Base-by-base conservation (phyloP, 2,888 invertebrate genomes). In the Therioaphis trifolii region DNA sequence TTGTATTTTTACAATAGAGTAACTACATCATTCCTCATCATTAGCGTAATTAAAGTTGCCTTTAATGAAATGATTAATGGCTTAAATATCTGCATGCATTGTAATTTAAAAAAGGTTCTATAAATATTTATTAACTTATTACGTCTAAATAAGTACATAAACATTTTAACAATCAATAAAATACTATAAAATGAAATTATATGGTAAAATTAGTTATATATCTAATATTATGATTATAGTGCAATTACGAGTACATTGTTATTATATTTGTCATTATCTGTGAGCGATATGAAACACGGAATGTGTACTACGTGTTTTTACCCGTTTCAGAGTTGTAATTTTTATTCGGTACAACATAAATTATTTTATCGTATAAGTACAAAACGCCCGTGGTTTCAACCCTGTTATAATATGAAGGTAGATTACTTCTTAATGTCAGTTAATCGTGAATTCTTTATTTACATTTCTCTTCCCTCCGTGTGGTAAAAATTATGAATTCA, bases 21-120 rank as follows among this genome's bases (percentile, higher is more conserved):
- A 61, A 46, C 63, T 21, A 7, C 63, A 46, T 76, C 18, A 63
- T 76, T 76, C n/a, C 63, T 76, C 76, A 63, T 76, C 27, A 63
- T 49, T 63, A 76, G n/a, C 1, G n/a, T 29, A 63, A 76, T 76
- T 43, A 61, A 46, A 61, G 46, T 46, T 46, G n/a, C 76, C 76
- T 61, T 46, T 61, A 58, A 46, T 27, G 7, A 46, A 63, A 76
- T 76, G 29, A 76, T 76, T 63, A 63, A 76, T 49, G 46, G 46
- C 46, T 14, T 63, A 63, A 35, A 43, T 43, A 43, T n/a, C 27
- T 7, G 43, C 24, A n/a, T 61, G 46, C 29, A 15, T 29, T 21
- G 76, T 43, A 76, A 61, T 27, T 61, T 49, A 21, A 21, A 46
- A 76, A 49, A 75, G 15, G n/a, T n/a, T n/a, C n/a, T n/a, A 61